Evolutionary conservation across 2,113 vertebrate genomes (phyloP).

Genomic region (Formicarius rufipectus): DNA sequence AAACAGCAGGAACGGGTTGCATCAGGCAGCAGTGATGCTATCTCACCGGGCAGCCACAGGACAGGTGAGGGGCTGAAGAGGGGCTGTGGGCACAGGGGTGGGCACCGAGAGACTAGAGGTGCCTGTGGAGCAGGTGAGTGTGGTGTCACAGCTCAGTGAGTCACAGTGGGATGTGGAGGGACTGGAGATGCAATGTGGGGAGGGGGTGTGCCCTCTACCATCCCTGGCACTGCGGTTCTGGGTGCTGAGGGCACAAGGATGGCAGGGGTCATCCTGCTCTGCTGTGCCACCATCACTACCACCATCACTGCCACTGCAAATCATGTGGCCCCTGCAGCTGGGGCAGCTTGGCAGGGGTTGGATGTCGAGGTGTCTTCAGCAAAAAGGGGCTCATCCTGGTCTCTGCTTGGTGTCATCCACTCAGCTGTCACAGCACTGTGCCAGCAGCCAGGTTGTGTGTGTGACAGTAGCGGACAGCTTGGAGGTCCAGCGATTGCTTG

Average conservation of each 20-base stretch:
- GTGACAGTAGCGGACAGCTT: accelerated
- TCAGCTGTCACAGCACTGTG: not conserved
- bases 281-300: not conserved
- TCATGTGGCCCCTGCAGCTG: not conserved
- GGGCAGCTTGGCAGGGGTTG: not conserved
- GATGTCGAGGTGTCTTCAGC: not conserved
- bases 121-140: not conserved
- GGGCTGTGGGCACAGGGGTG: not conserved
- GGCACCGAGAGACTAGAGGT: not conserved
- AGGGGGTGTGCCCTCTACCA: not conserved
- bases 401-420: not conserved
- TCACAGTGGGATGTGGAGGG: not conserved
- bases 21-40: conserved; percentile 79
- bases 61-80: conserved; percentile 77
- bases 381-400: not conserved
- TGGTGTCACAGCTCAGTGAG: not conserved
- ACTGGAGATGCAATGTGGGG: not conserved
- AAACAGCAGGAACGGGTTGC: conserved; percentile 90
- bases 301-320: not conserved
- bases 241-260: not conserved
- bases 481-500: not conserved
- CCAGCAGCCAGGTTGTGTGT: not conserved
- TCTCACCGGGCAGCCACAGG: conserved; percentile 85
- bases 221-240: not conserved
- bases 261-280: not conserved